Conservation (phyloP, 2,797 vertebrate species). For the Sebastolobus alascanus region DNA sequence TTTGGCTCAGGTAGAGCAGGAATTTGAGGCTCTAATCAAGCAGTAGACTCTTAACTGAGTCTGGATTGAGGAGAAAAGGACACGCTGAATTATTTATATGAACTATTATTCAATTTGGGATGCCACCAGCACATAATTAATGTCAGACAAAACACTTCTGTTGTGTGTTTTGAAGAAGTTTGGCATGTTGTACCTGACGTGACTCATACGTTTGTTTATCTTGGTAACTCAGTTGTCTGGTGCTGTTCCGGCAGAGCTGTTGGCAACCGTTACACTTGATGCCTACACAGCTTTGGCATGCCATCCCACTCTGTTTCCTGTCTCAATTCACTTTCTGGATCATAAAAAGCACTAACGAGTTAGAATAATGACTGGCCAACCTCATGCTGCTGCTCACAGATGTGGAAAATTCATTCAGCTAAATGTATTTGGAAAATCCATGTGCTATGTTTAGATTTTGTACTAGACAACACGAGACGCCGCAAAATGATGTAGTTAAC, state of each 20-base stretch:
- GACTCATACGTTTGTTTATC: conserved; percentile 4
- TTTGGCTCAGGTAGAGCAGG: background rate
- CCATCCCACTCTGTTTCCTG: conserved; percentile 6
- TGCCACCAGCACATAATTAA: background rate
- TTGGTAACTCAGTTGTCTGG: conserved; percentile 22
- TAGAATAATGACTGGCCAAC: conserved; percentile 9
- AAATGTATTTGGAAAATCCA: conserved; percentile 37
- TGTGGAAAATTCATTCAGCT: conserved; percentile 39
- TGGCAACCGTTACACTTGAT: conserved; percentile 1
- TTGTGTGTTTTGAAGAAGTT: background rate
- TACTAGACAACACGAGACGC: conserved; percentile 2
- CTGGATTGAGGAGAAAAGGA: background rate
- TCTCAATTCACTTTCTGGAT: conserved; percentile 20
- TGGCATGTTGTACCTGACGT: background rate
- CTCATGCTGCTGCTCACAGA: conserved; percentile 30
- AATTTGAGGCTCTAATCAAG: background rate
- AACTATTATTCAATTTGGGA: background rate
- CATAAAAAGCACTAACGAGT: conserved; percentile 38
- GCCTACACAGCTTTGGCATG: conserved; percentile 16
- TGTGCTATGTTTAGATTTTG: conserved; percentile 28
- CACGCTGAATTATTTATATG: conserved; percentile 9
- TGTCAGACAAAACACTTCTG: background rate
- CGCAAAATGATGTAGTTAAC: conserved; percentile 11
- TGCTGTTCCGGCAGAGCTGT: conserved; percentile 7
- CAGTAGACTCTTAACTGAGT: background rate